A percentile compares a stretch with the other conserved stretches of the same genome.
Evolutionary conservation across 2,113 vertebrate species (phyloP).

Genomic region (Lipophrys pholis): DNA sequence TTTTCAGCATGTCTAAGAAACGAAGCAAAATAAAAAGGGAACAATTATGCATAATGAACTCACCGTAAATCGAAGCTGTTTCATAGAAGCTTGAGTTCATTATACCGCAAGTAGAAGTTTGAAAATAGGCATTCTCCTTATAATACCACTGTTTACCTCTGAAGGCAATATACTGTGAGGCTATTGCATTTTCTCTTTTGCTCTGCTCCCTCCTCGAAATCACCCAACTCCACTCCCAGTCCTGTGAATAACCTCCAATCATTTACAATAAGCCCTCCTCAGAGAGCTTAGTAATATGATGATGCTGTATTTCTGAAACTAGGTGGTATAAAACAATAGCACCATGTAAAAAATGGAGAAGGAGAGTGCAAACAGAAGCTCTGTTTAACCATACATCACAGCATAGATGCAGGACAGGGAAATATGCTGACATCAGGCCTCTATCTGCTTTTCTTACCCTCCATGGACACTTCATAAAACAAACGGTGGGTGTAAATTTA

Average conservation of each 20-base stretch:
- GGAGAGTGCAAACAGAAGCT: slow-evolving; percentile 65
- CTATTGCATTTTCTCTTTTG: slow-evolving; percentile 17
- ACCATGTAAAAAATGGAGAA: slow-evolving; percentile 58
- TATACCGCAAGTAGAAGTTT: slow-evolving; percentile 42
- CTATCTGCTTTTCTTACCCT: slow-evolving; percentile 77
- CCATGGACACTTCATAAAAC: slow-evolving; percentile 83
- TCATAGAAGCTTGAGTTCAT: slow-evolving; percentile 50
- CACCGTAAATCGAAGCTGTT: slow-evolving; percentile 38
- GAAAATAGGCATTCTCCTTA: slow-evolving; percentile 26
- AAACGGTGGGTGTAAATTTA: slow-evolving; percentile 82
- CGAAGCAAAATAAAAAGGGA: slow-evolving; percentile 56
- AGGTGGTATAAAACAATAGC: slow-evolving; percentile 74
- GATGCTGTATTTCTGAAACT: slow-evolving; percentile 79
- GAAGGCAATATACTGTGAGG: slow-evolving; percentile 14
- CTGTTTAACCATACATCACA: slow-evolving; percentile 74
- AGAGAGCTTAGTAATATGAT: slow-evolving; percentile 75
- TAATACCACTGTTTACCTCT: slow-evolving; percentile 36
- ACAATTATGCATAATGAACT: slow-evolving; percentile 64
- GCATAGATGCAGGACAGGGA: slow-evolving; percentile 69
- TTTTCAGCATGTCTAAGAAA: slow-evolving; percentile 48
- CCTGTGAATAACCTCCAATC: slow-evolving; percentile 77
- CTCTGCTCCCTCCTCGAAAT: slow-evolving; percentile 27
- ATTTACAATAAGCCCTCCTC: slow-evolving; percentile 78
- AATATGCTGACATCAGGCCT: slow-evolving; percentile 81
- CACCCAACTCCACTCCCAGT: slow-evolving; percentile 50